Evolutionary conservation across 2,797 vertebrate species (phyloP), one percentile per base, ranked within the genome.

Genomic region (Takifugu rubripes): DNA sequence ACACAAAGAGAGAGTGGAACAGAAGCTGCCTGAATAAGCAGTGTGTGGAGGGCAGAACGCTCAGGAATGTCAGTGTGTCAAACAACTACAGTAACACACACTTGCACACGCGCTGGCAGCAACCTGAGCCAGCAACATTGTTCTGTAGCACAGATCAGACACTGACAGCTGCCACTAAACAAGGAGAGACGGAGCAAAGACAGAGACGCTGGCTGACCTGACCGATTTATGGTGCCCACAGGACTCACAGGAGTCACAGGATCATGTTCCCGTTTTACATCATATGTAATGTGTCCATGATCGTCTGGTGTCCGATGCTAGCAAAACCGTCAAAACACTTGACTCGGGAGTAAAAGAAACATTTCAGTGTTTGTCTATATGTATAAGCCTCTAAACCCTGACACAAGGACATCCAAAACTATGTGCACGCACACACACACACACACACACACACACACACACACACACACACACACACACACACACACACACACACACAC

Each of bases 21-120:
- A 43, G 54, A 6, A 17, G 43, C 33, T 68, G 83, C 85, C 89
- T 92, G 90, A 90, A 88, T 85, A 92, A 92, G 90, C 89, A 91
- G 54, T 61, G 66, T 21, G 67, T 48, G 59, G 68, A 72, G 72
- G 73, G 82, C 61, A 66, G 42, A 68, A 70, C 71, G 58, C 78
- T 78, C 60, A 65, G 72, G 69, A 81, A 87, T 82, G 77, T 69
- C 74, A 80, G 63, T 49, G 10, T 75, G 78, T 80, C 73, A 72
- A 51, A 79, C 73, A 72, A 51, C 78, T 72, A 77, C 74, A 72
- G 65, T 63, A 56, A 68, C 61, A 65, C 56, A 54, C 42, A 48
- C 63, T 44, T 56, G 64, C 29, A 43, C 40, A 66, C 49, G 59
- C 55, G 61, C 64, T 17, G n/a, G 3, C 24, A 36, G 84, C 66